Conservation (phyloP, 2,797 vertebrate species). For the Sus cebifrons region DNA sequence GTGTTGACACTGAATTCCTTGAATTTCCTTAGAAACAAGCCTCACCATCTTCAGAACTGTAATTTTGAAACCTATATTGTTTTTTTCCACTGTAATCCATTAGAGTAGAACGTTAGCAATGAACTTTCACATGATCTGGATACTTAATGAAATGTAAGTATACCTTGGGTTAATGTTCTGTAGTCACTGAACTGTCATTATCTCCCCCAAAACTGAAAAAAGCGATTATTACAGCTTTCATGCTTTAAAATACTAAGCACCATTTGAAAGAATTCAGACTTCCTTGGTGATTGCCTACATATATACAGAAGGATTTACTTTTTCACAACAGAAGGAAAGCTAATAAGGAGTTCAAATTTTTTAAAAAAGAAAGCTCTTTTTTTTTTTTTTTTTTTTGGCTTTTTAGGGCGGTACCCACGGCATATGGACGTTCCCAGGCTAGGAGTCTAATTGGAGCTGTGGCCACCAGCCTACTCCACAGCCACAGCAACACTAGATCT, state of each 20-base stretch:
- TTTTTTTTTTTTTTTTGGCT: too few species aligned
- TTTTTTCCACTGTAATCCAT: slow-evolving; percentile 9
- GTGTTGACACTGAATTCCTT: neutral
- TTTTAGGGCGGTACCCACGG: too few species aligned
- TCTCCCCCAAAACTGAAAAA: neutral
- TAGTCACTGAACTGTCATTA: slow-evolving; percentile 32
- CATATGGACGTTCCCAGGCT: too few species aligned
- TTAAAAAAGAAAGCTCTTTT: too few species aligned
- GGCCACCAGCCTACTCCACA: too few species aligned
- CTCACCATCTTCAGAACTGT: neutral
- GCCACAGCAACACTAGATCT: too few species aligned
- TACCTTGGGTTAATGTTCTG: slow-evolving; percentile 55
- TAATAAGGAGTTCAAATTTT: slow-evolving; percentile 2
- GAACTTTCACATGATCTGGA: slow-evolving; percentile 29
- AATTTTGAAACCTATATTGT: neutral
- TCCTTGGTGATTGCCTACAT: slow-evolving; percentile 24
- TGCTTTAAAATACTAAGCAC: slow-evolving; percentile 60
- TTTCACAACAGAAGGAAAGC: slow-evolving; percentile 31
- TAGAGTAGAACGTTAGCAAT: slow-evolving; percentile 17
- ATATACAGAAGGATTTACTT: slow-evolving; percentile 39
- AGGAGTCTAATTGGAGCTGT: too few species aligned
- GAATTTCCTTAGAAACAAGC: neutral
- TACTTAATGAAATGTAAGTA: slow-evolving; percentile 55
- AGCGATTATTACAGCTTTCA: neutral
- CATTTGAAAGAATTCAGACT: slow-evolving; percentile 23